Evolutionary conservation across 2,888 invertebrate species (phyloP).

Genomic region (Mellilla xanthometata): DNA sequence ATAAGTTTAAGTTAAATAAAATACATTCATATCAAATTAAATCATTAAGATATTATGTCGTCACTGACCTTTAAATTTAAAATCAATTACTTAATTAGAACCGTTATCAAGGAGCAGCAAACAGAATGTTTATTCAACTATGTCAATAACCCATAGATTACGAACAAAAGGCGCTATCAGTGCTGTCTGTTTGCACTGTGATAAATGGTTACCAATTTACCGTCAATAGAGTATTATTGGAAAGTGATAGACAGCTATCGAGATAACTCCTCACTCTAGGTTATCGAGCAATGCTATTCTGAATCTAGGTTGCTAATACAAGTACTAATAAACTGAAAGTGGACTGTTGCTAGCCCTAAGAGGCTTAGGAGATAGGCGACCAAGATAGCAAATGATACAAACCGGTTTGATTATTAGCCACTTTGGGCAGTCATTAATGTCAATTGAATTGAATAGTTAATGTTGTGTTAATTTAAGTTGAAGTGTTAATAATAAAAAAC

Average conservation of each 20-base stretch:
- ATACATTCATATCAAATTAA: too few relatives aligned
- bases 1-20: too few relatives aligned
- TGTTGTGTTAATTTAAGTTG: too few relatives aligned
- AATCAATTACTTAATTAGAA: not conserved
- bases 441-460: too few relatives aligned
- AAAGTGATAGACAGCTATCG: slow-evolving; percentile 30
- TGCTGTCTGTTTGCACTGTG: slow-evolving; percentile 16
- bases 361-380: too few relatives aligned
- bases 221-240: slow-evolving; percentile 27
- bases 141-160: slow-evolving; percentile 18
- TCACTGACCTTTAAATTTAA: not conserved
- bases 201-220: slow-evolving; percentile 22
- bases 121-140: slow-evolving; percentile 6
- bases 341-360: slow-evolving; percentile 5
- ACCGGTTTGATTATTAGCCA: too few relatives aligned
- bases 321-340: slow-evolving; percentile 26
- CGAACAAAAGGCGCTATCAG: slow-evolving; percentile 14
- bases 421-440: too few relatives aligned
- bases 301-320: slow-evolving; percentile 30
- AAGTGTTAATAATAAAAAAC: too few relatives aligned
- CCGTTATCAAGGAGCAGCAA: slow-evolving; percentile 2
- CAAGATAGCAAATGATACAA: too few relatives aligned
- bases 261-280: slow-evolving; percentile 27
- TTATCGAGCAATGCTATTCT: slow-evolving; percentile 28
- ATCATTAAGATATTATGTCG: not conserved